Base-by-base conservation (phyloP, 2,888 invertebrate species). In the Acrobasis consociella region DNA sequence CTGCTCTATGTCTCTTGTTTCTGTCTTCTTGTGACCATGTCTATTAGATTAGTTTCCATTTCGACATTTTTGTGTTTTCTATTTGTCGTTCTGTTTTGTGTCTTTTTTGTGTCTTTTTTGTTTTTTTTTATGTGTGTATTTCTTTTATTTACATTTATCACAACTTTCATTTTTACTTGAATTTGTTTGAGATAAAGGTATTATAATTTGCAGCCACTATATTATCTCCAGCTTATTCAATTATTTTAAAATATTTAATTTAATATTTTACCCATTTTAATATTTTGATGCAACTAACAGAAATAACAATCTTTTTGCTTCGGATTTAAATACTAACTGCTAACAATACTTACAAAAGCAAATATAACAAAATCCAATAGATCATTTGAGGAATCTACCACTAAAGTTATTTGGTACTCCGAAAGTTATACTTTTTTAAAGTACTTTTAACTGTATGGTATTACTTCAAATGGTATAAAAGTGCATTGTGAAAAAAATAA, bases 1-100 rank as follows among this genome's bases (percentile, higher is more conserved):
- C 78, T 76, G 74, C 77, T 78, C 65, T 71, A 75, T 80, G 80
- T 80, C 70, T 68, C 62, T 62, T 62, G 69, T 61, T 69, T 74
- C 65, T 68, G 66, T 76, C 75, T 79, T 67, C 73, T 65, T 78
- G 70, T 71, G 66, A 75, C 78, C 70, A 74, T 73, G 65, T 55
- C 62, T 62, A 55, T 62, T 62, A 62, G 62, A 37, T 55, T 62
- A 72, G 69, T 71, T 72, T 70, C 69, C 58, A 65, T 63, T 73
- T 70, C 69, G 71, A 50, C 50, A 52, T 66, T 65, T 38, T 59
- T 68, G 59, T 65, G 56, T 63, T 65, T 62, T 67, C 50, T 64
- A 62, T 65, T 65, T 63, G 64, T 63, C 13, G 13, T 11, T 59
- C 10, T 50, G 15, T 58, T 46, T 59, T 63, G 50, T 65, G 51